These are phyloP conservation scores for Rhinoptilus africanus DNA, from an alignment of 2,113 vertebrate genomes.

Conservation along the genomic window DNA sequence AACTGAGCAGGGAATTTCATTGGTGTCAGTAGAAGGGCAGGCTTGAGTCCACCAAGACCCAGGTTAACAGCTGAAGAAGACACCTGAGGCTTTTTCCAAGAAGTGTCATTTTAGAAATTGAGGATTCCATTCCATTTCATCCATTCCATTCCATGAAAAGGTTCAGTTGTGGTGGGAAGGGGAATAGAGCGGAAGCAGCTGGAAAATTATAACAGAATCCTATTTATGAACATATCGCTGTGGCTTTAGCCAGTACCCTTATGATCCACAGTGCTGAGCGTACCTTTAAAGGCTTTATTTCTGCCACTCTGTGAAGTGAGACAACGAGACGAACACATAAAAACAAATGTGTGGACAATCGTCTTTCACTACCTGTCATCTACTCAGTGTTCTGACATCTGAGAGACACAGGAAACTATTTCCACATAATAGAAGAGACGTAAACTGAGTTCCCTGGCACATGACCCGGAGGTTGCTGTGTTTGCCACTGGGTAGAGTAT, in stretches of 20 bases:
- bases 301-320: not conserved
- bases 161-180: not conserved
- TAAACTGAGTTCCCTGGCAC: not conserved
- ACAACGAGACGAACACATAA: not conserved
- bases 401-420: constrained; percentile 26
- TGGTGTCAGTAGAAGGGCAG: not conserved
- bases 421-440: not conserved
- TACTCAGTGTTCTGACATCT: not conserved
- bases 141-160: not conserved
- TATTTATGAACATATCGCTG: not conserved
- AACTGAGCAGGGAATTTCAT: not conserved
- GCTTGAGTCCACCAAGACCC: not conserved
- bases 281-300: constrained; percentile 40
- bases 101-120: not conserved
- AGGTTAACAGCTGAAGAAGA: not conserved
- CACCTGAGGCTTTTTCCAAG: not conserved
- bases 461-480: not conserved
- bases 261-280: not conserved
- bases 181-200: not conserved
- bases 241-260: not conserved
- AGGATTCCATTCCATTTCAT: too few relatives aligned
- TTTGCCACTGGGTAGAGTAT: not conserved
- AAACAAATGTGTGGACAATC: constrained; percentile 13
- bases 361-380: constrained; percentile 25
- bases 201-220: not conserved